phyloP scores from a whole-genome alignment of 1,140 invertebrate species.

The Caenorhabditis brenneri region DNA sequence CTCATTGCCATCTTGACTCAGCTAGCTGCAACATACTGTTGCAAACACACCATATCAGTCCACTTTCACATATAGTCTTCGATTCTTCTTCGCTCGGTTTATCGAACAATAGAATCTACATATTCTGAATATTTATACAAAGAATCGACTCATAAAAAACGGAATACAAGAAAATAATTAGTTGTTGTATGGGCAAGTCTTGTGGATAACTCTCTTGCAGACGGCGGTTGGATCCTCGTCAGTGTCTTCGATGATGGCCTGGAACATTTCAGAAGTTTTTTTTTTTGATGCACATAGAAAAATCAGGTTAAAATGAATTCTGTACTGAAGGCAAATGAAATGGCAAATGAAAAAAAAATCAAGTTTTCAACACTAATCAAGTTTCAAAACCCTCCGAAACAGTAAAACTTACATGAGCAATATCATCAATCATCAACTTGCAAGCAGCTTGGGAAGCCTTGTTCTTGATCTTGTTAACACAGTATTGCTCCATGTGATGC shows the following conservation, averaged over 20 bases:
- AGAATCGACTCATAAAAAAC: not conserved
- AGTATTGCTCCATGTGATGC: slow-evolving; percentile 30
- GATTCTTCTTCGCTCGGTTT: too few species aligned
- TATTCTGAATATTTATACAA: not conserved
- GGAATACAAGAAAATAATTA: not conserved
- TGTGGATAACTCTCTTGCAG: slow-evolving; percentile 47
- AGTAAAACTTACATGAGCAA: slow-evolving; percentile 45
- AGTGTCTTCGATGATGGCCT: slow-evolving; percentile 43
- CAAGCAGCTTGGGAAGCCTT: slow-evolving; percentile 31
- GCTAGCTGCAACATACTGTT: too few species aligned
- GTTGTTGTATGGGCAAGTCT: slow-evolving; percentile 45
- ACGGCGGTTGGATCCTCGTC: slow-evolving; percentile 37
- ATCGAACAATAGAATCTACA: not conserved
- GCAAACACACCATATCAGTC: too few species aligned
- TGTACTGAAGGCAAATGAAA: too few species aligned
- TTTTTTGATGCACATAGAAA: too few species aligned
- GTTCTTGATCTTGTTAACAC: slow-evolving; percentile 31
- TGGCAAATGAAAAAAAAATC: too few species aligned
- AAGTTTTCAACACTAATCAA: not conserved
- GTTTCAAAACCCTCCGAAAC: not conserved
- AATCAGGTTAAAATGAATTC: too few species aligned
- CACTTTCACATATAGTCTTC: too few species aligned
- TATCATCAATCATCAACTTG: slow-evolving; percentile 39
- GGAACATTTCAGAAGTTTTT: too few species aligned
- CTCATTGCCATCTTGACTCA: too few species aligned